Percentiles rank a stretch among this genome's conserved stretches.
Conservation (phyloP, 2,113 vertebrate genomes). For the Osmerus mordax region DNA sequence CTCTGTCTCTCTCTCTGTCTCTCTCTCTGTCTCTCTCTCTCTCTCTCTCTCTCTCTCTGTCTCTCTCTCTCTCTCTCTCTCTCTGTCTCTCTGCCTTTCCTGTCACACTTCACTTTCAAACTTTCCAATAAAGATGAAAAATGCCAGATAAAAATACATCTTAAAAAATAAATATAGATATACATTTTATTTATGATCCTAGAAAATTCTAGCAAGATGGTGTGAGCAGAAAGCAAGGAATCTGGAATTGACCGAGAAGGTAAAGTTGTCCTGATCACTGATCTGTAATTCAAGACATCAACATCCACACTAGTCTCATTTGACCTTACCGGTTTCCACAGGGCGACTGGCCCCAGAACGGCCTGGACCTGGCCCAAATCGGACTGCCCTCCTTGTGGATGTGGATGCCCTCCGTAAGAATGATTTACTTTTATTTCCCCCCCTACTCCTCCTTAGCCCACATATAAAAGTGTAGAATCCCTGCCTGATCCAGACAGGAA, state of each 20-base stretch:
- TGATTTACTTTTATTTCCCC: not conserved
- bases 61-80: too few species aligned
- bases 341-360: constrained; percentile 93
- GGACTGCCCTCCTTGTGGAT: constrained; percentile 75
- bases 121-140: too few species aligned
- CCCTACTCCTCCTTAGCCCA: not conserved
- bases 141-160: too few species aligned
- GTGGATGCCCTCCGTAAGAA: constrained; percentile 79
- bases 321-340: constrained; percentile 50
- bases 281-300: not conserved
- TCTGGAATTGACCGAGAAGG: constrained; percentile 94
- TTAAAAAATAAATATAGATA: too few species aligned
- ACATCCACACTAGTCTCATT: not conserved
- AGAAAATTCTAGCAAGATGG: constrained; percentile 90
- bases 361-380: constrained; percentile 83
- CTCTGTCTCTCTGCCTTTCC: too few species aligned
- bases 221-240: constrained; percentile 86
- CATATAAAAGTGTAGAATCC: not conserved
- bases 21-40: too few species aligned
- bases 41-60: too few species aligned
- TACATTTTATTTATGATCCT: constrained; percentile 3
- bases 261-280: constrained; percentile 46
- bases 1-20: too few species aligned
- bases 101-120: too few species aligned
- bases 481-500: not conserved